Conservation (phyloP, 2,113 vertebrate genomes). For the Silurus meridionalis region DNA sequence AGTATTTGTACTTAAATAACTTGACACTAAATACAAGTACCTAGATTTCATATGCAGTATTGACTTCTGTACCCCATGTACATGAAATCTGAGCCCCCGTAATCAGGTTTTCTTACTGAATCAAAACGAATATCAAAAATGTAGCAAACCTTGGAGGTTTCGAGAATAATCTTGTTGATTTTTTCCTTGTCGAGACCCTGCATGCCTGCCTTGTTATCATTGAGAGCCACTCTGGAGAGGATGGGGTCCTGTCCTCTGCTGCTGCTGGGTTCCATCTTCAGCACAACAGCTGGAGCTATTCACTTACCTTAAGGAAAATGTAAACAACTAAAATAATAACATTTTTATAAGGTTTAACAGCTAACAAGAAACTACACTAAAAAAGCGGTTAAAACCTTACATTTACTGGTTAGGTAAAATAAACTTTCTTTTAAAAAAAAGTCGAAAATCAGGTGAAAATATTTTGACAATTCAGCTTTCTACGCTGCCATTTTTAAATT, state of each 20-base stretch:
- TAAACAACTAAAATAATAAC: neutral
- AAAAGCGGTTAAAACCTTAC: neutral
- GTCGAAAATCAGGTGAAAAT: neutral
- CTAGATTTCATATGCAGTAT: neutral
- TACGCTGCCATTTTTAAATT: slow-evolving; percentile 40
- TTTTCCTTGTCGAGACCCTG: slow-evolving; percentile 94
- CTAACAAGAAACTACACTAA: neutral
- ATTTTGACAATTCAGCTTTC: neutral
- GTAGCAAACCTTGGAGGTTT: slow-evolving; percentile 84
- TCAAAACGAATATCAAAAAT: slow-evolving; percentile 71
- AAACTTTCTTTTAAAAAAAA: no score
- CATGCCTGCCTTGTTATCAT: slow-evolving; percentile 99
- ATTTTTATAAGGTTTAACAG: neutral
- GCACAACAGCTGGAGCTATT: neutral
- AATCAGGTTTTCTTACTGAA: slow-evolving; percentile 65
- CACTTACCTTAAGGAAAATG: neutral
- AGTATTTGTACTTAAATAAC: neutral
- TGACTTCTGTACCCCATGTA: neutral
- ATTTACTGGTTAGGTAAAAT: neutral
- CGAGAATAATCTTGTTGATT: slow-evolving; percentile 98
- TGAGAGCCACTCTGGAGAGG: slow-evolving; percentile 90
- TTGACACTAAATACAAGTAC: neutral
- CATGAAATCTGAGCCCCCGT: neutral
- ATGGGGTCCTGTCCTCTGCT: slow-evolving; percentile 67
- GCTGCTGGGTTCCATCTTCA: slow-evolving; percentile 10